Base-by-base conservation (phyloP, 2,113 vertebrate species). In the Regulus satrapa region DNA sequence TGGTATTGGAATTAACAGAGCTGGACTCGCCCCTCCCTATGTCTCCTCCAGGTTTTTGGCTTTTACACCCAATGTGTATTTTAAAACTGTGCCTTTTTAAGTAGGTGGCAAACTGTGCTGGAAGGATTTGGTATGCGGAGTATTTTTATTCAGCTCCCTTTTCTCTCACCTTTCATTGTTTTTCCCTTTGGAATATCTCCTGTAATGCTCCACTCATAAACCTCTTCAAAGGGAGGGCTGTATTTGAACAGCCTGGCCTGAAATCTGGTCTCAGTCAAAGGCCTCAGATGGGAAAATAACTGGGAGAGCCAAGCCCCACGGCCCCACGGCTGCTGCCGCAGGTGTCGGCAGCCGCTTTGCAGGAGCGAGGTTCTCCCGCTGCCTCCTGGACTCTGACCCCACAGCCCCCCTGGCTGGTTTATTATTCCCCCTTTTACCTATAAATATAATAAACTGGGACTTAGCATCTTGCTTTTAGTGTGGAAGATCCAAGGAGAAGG, bases 101-200 rank as follows among this genome's bases (percentile, higher is more conserved):
- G 95, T 95, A 96, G 89, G 92, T 96, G 94, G 94, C 95, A 94
- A 94, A 95, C 92, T 88, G 75, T 43, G 79, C 96, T 95, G 94
- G 96, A 95, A 95, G 94, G 64, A 58, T 76, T 93, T 89, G 95
- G 82, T 85, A 95, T 84, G 76, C 15, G 28, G 75, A 94, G 66
- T 87, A 89, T 95, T 81, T 94, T 94, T 87, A 96, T 92, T 95
- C 91, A 79, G 89, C 81, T 95, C 95, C 79, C 67, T 88, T 94
- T 96, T 95, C 86, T 94, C 84, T 88, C 80, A 96, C 89, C 91
- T 66, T 79, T 95, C 92, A 94, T 94, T 96, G 89, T 97, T 95
- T 96, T 97, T 92, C 95, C 95, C 95, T 89, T 94, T 88, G 94
- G 96, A 97, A 95, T 93, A 96, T 95, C 93, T 95, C 93, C 91